Percentiles rank a stretch among this genome's conserved stretches.
Evolutionary conservation across 1,140 invertebrate genomes (phyloP).

Genomic region (Cotesia typhae): DNA sequence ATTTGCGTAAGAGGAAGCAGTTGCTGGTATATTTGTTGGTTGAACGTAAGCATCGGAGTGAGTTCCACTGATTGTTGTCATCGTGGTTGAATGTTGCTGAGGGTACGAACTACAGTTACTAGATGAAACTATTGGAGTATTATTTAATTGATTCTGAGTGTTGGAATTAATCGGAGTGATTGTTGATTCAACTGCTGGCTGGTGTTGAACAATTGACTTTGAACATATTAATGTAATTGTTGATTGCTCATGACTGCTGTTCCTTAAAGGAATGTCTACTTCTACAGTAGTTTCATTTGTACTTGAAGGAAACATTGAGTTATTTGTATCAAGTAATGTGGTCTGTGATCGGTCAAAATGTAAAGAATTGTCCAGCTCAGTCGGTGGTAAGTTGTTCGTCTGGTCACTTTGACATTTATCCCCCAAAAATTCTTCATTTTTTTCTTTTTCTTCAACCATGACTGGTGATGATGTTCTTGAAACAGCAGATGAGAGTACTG

Average conservation of each 20-base stretch:
- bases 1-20: not conserved
- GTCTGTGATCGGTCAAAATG: not conserved
- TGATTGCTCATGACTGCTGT: too few species aligned
- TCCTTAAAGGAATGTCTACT: too few species aligned
- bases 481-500: not conserved
- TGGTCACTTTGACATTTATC: not conserved
- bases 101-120: not conserved
- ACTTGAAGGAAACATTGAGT: slow-evolving; percentile 2
- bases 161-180: not conserved
- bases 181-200: slow-evolving; percentile 2
- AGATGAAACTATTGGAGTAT: not conserved
- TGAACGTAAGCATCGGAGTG: not conserved
- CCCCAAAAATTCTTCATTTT: slow-evolving; percentile 3
- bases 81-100: not conserved
- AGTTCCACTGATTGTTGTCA: not conserved
- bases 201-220: not conserved
- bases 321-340: not conserved
- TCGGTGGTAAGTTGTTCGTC: not conserved
- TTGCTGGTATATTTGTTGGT: not conserved
- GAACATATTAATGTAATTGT: too few species aligned
- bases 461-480: slow-evolving; percentile 1
- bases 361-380: not conserved
- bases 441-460: not conserved
- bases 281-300: too few species aligned
- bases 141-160: not conserved